Percentiles rank a stretch among this genome's conserved stretches.
phyloP scores from a whole-genome alignment of 2,797 vertebrate species.

The Rhynchotus rufescens region DNA sequence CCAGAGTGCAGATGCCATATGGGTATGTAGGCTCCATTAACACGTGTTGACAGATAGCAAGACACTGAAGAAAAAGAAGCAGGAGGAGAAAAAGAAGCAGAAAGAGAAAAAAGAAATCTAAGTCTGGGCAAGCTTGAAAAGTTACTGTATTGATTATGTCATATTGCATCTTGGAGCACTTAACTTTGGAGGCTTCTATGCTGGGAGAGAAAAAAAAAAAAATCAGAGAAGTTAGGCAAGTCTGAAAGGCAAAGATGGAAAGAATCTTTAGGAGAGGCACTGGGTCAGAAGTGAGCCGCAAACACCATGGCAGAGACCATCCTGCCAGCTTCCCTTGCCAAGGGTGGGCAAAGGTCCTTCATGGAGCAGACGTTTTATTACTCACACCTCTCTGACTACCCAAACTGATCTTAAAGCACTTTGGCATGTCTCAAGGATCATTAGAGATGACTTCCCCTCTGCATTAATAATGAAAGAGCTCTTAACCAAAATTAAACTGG shows the following conservation, averaged over 20 bases:
- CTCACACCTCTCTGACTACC: slow-evolving; percentile 37
- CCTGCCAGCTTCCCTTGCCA: slow-evolving; percentile 34
- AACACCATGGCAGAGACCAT: not conserved
- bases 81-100: not conserved
- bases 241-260: not conserved
- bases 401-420: slow-evolving; percentile 57
- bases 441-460: slow-evolving; percentile 6
- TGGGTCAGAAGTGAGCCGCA: not conserved
- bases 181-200: not conserved
- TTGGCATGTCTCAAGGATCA: slow-evolving; percentile 17
- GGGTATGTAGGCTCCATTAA: slow-evolving; percentile 78
- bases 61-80: slow-evolving; percentile 50
- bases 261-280: not conserved
- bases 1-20: slow-evolving; percentile 69
- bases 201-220: not conserved
- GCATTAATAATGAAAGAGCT: not conserved
- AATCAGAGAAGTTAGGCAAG: not conserved
- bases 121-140: slow-evolving; percentile 73
- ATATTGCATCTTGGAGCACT: slow-evolving; percentile 53
- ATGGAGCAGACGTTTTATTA: slow-evolving; percentile 33
- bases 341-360: slow-evolving; percentile 14
- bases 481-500: slow-evolving; percentile 31
- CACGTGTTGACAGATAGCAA: slow-evolving; percentile 80
- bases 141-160: slow-evolving; percentile 72
- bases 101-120: slow-evolving; percentile 20